A percentile compares a stretch with the other conserved stretches of the same genome.
Evolutionary conservation across 2,113 vertebrate species (phyloP).

Genomic region (Paracanthobrama guichenoti): DNA sequence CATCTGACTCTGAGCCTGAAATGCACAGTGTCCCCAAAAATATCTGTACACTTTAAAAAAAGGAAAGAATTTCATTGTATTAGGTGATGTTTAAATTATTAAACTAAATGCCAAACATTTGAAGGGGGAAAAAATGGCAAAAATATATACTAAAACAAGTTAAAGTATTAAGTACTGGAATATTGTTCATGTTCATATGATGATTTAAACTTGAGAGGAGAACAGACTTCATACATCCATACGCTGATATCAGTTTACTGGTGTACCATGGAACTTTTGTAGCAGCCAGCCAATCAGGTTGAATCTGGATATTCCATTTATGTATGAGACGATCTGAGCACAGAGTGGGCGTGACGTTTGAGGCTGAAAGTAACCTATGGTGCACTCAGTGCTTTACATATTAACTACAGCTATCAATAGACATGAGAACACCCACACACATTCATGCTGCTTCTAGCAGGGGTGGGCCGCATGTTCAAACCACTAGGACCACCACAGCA

Average conservation of each 20-base stretch:
- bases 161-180: background rate
- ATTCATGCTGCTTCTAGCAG: background rate
- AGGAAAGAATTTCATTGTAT: background rate
- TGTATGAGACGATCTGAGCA: background rate
- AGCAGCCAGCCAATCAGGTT: background rate
- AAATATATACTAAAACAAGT: background rate
- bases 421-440: background rate
- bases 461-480: background rate
- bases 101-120: background rate
- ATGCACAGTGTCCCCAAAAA: background rate
- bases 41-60: background rate
- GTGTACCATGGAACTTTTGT: background rate
- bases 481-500: slow-evolving; percentile 4
- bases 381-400: background rate
- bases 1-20: background rate
- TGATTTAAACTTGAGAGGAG: background rate
- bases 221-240: background rate
- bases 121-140: background rate
- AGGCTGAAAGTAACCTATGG: background rate
- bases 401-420: slow-evolving; percentile 14
- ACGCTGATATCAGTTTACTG: background rate
- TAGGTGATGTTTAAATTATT: background rate
- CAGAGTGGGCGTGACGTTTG: background rate
- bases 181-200: background rate
- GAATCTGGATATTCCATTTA: background rate